A percentile compares a stretch with the other conserved stretches of the same genome.
Evolutionary conservation across 1,140 invertebrate genomes (phyloP).

Genomic region (Plectrocnemia conspersa): DNA sequence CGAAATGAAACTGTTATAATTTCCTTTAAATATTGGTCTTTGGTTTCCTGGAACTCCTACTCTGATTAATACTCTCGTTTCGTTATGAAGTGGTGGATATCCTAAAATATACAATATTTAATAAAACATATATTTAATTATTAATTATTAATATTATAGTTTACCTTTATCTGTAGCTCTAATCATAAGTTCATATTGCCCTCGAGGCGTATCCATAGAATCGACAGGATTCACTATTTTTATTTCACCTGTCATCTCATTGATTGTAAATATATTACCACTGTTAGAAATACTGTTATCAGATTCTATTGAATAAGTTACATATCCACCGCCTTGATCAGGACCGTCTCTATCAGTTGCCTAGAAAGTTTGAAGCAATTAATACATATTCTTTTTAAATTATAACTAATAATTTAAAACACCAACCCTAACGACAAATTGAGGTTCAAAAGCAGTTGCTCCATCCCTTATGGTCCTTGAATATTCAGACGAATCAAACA

Average conservation of each 20-base stretch:
- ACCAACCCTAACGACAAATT: conserved; percentile 60
- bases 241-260: conserved; percentile 65
- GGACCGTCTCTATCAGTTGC: conserved; percentile 68
- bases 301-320: conserved; percentile 63
- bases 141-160: neutral
- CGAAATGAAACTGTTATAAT: conserved; percentile 54
- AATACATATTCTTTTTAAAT: neutral
- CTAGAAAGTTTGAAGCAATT: conserved; percentile 37
- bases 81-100: conserved; percentile 59
- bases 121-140: conserved; percentile 10
- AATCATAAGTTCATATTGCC: conserved; percentile 65
- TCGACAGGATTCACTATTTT: conserved; percentile 58
- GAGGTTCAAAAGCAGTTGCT: conserved; percentile 67
- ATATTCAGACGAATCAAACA: conserved; percentile 69
- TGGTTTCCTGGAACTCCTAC: conserved; percentile 75
- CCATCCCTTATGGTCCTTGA: conserved; percentile 68
- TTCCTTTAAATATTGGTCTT: conserved; percentile 68
- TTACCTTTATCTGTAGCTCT: conserved; percentile 67
- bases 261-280: conserved; percentile 56
- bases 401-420: conserved; percentile 22
- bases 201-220: conserved; percentile 66
- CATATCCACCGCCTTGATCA: conserved; percentile 60
- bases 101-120: conserved; percentile 39
- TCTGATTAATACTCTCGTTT: conserved; percentile 60
- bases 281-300: conserved; percentile 61